Percentiles rank a stretch among this genome's conserved stretches.
Conservation (phyloP, 2,888 invertebrate genomes). For the Drosophila neonasuta region DNA sequence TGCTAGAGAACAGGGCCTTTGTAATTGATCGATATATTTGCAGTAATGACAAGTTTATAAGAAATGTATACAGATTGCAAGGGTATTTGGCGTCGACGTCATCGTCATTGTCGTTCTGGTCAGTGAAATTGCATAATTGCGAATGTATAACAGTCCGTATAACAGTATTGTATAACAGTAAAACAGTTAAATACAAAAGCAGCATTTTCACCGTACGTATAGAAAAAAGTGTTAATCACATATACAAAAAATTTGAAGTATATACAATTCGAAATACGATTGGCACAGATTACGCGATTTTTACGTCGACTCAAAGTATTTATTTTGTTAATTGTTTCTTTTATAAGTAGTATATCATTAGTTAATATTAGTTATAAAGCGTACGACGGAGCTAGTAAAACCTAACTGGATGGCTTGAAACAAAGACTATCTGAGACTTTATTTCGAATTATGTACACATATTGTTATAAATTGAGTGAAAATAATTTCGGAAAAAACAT, state of each 20-base stretch:
- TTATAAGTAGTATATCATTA: conserved; percentile 18
- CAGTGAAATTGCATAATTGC: background rate
- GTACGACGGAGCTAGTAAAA: conserved; percentile 13
- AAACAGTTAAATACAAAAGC: conserved; percentile 12
- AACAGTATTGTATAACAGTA: conserved; percentile 30
- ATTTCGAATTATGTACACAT: conserved; percentile 26
- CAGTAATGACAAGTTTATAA: conserved; percentile 16
- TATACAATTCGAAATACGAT: conserved; percentile 69
- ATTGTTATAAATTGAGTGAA: background rate
- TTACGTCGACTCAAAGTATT: conserved; percentile 32
- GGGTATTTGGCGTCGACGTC: conserved; percentile 45
- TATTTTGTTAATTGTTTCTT: conserved; percentile 38
- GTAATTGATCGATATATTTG: conserved; percentile 36
- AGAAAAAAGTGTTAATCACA: conserved; percentile 62
- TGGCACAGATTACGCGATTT: conserved; percentile 80
- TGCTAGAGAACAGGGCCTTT: conserved; percentile 77
- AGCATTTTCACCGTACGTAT: conserved; percentile 33
- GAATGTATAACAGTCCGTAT: conserved; percentile 17
- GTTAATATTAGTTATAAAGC: conserved; percentile 22
- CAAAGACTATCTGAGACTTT: background rate
- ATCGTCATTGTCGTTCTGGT: background rate
- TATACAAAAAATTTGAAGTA: conserved; percentile 57
- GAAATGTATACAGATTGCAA: conserved; percentile 60
- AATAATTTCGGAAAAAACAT: conserved; percentile 1
- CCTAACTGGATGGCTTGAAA: conserved; percentile 15